Conservation (phyloP, 2,113 vertebrate species). For the Sminthopsis crassicaudata region DNA sequence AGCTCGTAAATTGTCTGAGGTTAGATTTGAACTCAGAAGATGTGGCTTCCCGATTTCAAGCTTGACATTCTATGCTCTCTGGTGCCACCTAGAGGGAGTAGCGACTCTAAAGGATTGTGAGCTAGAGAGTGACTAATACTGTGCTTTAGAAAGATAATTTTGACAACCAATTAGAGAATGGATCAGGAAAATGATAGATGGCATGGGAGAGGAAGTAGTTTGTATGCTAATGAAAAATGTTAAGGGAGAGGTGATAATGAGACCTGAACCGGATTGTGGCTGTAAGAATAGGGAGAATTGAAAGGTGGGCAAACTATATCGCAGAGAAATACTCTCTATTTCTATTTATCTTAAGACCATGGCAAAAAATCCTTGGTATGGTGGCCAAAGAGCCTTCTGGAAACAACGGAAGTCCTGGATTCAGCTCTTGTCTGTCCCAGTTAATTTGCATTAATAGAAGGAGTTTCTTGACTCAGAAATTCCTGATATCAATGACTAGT, state of each 20-base stretch:
- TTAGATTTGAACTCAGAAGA: not conserved
- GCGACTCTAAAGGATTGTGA: not conserved
- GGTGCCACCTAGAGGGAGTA: not conserved
- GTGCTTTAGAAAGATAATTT: not conserved
- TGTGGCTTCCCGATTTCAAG: not conserved
- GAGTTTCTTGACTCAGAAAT: not conserved
- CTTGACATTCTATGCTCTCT: not conserved
- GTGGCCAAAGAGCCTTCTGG: not conserved
- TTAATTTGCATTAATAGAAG: not conserved
- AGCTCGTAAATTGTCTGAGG: not conserved
- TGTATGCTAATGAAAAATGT: not conserved
- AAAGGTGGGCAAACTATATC: not conserved
- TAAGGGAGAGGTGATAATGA: not conserved
- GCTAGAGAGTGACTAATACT: too few species aligned
- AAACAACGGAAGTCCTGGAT: not conserved
- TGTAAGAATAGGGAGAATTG: not conserved
- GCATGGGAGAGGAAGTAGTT: not conserved
- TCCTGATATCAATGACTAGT: not conserved
- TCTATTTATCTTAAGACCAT: not conserved
- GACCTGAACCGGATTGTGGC: not conserved
- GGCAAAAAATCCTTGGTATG: not conserved
- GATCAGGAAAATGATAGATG: not conserved
- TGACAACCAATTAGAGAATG: not conserved
- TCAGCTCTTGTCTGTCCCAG: not conserved
- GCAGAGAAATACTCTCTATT: not conserved